Percentiles rank a stretch among this genome's conserved stretches.
Evolutionary conservation across 1,140 invertebrate species (phyloP).

Genomic region (Lethocerus indicus): DNA sequence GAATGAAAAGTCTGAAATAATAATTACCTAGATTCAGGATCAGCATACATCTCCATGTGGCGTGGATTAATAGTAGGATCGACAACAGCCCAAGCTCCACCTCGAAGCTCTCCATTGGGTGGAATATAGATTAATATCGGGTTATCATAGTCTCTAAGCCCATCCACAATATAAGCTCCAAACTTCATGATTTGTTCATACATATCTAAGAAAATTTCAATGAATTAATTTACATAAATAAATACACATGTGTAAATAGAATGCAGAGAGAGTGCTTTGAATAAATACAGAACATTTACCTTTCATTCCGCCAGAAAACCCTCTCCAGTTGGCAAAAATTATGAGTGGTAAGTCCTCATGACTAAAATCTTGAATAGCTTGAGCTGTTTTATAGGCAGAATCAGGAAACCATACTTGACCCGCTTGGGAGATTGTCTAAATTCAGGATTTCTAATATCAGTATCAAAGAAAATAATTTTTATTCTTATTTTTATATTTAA

Average conservation of each 20-base stretch:
- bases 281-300: slow-evolving; percentile 33
- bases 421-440: slow-evolving; percentile 61
- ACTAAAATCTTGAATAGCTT: slow-evolving; percentile 92
- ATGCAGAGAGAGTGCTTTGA: neutral
- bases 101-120: slow-evolving; percentile 85
- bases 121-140: slow-evolving; percentile 95
- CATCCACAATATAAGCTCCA: slow-evolving; percentile 96
- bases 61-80: slow-evolving; percentile 89
- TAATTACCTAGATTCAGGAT: slow-evolving; percentile 56
- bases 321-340: slow-evolving; percentile 98
- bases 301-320: slow-evolving; percentile 99
- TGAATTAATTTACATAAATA: neutral
- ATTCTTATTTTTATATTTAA: neutral
- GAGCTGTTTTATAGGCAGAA: slow-evolving; percentile 93
- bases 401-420: slow-evolving; percentile 99
- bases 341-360: slow-evolving; percentile 90
- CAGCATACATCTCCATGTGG: slow-evolving; percentile 98
- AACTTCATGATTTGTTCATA: slow-evolving; percentile 98
- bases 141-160: slow-evolving; percentile 68
- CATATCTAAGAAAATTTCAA: slow-evolving; percentile 59
- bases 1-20: neutral
- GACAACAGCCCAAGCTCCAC: slow-evolving; percentile 97
- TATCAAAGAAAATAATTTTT: neutral
- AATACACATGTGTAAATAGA: neutral
- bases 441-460: no score